A percentile compares a stretch with the other conserved stretches of the same genome.
Evolutionary conservation across 2,797 vertebrate genomes (phyloP).

Genomic region (Pogoniulus pusillus): DNA sequence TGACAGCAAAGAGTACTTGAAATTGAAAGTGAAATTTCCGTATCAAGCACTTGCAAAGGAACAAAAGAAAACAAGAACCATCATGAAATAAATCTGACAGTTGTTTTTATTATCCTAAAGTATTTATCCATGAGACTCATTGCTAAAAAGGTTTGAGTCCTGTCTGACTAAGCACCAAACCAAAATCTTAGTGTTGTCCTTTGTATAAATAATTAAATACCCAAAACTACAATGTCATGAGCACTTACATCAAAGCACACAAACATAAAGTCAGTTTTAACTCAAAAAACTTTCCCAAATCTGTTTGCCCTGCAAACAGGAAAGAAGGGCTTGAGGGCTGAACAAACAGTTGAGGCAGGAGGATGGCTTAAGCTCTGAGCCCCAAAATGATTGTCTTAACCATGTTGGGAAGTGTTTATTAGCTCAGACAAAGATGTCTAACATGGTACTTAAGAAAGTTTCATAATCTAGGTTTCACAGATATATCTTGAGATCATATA

Average conservation of each 20-base stretch:
- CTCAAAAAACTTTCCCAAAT: not conserved
- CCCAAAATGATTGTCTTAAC: accelerated
- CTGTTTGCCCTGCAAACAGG: not conserved
- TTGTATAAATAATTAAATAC: not conserved
- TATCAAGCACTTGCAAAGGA: not conserved
- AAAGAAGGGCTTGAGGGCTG: not conserved
- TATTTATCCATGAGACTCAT: not conserved
- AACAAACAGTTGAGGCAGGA: not conserved
- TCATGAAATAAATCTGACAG: not conserved
- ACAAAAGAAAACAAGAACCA: not conserved
- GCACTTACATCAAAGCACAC: not conserved
- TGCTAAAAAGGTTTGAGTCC: not conserved
- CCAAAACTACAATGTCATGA: not conserved
- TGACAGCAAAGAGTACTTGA: not conserved
- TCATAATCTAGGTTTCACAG: not conserved
- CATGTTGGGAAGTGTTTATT: not conserved
- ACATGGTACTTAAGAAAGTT: not conserved
- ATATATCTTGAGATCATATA: not conserved
- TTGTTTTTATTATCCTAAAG: not conserved
- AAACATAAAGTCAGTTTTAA: not conserved
- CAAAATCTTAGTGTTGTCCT: not conserved
- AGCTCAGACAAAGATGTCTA: not conserved
- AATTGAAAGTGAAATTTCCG: not conserved
- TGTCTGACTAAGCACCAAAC: not conserved
- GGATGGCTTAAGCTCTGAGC: not conserved